Conservation (phyloP, 2,797 vertebrate species). For the Valencia hispanica region DNA sequence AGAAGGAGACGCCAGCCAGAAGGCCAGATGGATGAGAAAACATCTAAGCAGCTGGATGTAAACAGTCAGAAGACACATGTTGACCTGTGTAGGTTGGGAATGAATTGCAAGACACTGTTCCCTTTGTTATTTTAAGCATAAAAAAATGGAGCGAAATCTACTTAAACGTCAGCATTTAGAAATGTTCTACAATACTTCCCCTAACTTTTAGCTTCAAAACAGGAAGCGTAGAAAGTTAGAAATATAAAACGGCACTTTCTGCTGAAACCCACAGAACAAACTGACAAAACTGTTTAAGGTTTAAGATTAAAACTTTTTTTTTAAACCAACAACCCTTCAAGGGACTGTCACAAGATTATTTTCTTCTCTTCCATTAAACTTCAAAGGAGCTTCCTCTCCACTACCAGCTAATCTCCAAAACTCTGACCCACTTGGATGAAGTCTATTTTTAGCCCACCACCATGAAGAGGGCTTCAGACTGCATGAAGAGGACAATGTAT, state of each 20-base stretch:
- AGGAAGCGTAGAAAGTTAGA: conserved; percentile 13
- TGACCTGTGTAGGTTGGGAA: not conserved
- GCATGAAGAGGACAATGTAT: not conserved
- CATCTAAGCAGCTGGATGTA: conserved; percentile 36
- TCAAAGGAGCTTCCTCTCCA: conserved; percentile 1
- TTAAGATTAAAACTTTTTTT: not conserved
- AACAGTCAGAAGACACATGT: conserved; percentile 14
- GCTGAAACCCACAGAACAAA: conserved; percentile 3
- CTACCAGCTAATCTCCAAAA: conserved; percentile 34
- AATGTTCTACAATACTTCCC: conserved; percentile 7
- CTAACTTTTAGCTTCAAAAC: conserved; percentile 27
- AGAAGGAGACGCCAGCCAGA: conserved; percentile 46
- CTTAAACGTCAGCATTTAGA: conserved; percentile 24
- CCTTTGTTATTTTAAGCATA: too few relatives aligned
- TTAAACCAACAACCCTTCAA: not conserved
- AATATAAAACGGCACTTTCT: conserved; percentile 21
- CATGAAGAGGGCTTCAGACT: conserved; percentile 22
- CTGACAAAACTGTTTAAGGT: not conserved
- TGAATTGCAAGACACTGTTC: not conserved
- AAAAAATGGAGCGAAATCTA: conserved; percentile 26
- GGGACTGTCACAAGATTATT: not conserved
- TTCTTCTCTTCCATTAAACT: conserved; percentile 9
- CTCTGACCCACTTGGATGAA: conserved; percentile 48
- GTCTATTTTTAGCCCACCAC: conserved; percentile 45
- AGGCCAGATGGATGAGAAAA: conserved; percentile 36